These are phyloP conservation scores for Noctuana brunneofusca DNA, from an alignment of 2,888 invertebrate species.

Conservation along the genomic window DNA sequence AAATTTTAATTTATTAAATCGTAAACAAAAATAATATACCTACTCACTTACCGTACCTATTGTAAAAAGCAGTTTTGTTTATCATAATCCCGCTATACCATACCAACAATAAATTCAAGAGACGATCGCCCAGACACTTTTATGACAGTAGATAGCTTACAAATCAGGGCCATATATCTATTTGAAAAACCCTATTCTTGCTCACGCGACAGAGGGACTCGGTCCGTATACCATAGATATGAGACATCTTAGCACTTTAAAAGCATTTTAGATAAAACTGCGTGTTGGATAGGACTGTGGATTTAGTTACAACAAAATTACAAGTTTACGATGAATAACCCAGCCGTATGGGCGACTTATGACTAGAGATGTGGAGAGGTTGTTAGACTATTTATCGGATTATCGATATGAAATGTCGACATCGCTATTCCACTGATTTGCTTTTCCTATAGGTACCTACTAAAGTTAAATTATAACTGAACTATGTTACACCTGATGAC, in stretches of 20 bases:
- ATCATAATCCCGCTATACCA: conserved; percentile 43
- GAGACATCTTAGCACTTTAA: conserved; percentile 67
- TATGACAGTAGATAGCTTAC: conserved; percentile 65
- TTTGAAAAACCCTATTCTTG: conserved; percentile 49
- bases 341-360: conserved; percentile 59
- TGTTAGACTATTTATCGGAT: neutral
- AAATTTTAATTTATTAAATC: conserved; percentile 22
- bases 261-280: conserved; percentile 73
- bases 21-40: conserved; percentile 2
- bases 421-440: too few species aligned
- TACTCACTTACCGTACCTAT: neutral
- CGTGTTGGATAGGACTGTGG: conserved; percentile 61
- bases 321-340: conserved; percentile 73
- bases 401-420: conserved; percentile 1
- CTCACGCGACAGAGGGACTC: conserved; percentile 38
- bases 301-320: conserved; percentile 75
- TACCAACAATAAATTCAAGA: conserved; percentile 62
- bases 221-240: conserved; percentile 51
- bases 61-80: conserved; percentile 36
- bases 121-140: conserved; percentile 64
- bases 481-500: too few species aligned
- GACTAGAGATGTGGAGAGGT: conserved; percentile 37
- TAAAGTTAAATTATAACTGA: too few species aligned
- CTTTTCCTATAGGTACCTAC: too few species aligned
- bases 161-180: conserved; percentile 69